A percentile compares a stretch with the other conserved stretches of the same genome.
These are phyloP conservation scores for Drosophila kepulauana DNA, from an alignment of 1,140 invertebrate species.

Conservation along the genomic window DNA sequence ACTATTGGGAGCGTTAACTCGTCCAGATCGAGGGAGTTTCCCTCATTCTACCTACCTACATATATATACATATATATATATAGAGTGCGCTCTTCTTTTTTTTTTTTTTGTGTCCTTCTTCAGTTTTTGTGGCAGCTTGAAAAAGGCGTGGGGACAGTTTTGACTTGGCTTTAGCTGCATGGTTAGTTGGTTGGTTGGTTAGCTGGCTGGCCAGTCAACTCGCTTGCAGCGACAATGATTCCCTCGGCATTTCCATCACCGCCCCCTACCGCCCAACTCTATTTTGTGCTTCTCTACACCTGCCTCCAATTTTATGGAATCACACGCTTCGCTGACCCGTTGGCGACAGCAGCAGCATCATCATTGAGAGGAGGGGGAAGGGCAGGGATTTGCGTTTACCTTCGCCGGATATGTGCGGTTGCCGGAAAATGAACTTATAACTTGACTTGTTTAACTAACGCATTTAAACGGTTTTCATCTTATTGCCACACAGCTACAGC, in stretches of 20 bases:
- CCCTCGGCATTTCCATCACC: constrained; percentile 17
- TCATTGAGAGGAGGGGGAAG: not conserved
- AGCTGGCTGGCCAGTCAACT: constrained; percentile 20
- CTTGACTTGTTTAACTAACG: constrained; percentile 82
- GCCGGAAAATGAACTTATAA: constrained; percentile 82
- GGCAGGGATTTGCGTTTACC: constrained; percentile 51
- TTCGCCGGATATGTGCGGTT: constrained; percentile 76
- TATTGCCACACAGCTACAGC: constrained; percentile 23
- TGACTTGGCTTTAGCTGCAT: constrained; percentile 53
- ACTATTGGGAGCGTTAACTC: constrained; percentile 72
- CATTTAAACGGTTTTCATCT: constrained; percentile 78
- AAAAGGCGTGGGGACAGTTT: constrained; percentile 34
- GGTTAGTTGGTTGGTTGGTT: constrained; percentile 49
- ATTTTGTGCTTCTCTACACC: not conserved
- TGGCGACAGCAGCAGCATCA: constrained; percentile 36
- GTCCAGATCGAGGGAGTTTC: constrained; percentile 2
- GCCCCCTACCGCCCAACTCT: not conserved
- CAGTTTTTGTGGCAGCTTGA: constrained; percentile 14
- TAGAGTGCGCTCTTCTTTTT: not conserved
- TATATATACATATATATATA: too few species aligned
- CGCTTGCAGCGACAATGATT: constrained; percentile 66
- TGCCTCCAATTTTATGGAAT: constrained; percentile 74
- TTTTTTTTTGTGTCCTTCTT: constrained; percentile 31
- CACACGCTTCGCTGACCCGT: constrained; percentile 68
- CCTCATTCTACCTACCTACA: not conserved